Conservation (phyloP, 2,888 invertebrate genomes). For the Folsomia candida region DNA sequence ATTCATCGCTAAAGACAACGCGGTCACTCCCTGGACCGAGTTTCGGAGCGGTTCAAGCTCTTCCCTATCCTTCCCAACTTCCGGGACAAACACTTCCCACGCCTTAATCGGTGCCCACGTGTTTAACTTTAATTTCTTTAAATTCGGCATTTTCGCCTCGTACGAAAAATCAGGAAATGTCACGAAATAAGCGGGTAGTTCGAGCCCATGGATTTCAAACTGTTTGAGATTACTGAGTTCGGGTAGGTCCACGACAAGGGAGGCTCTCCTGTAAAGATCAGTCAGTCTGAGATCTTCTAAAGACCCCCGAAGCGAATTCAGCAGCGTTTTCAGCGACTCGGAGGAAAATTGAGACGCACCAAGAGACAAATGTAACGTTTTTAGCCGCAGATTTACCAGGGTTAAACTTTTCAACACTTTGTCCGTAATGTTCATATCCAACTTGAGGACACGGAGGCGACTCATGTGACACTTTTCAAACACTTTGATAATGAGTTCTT, state of each 20-base stretch:
- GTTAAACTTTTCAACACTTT: constrained; percentile 23
- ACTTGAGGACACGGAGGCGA: constrained; percentile 27
- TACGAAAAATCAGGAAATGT: constrained; percentile 35
- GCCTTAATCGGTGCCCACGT: constrained; percentile 33
- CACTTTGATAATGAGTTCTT: constrained; percentile 29
- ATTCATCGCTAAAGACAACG: constrained; percentile 37
- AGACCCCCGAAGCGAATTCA: constrained; percentile 21
- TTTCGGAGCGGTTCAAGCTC: not conserved
- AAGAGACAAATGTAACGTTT: constrained; percentile 32
- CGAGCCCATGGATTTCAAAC: constrained; percentile 39
- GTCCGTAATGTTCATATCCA: constrained; percentile 37
- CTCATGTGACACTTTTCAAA: constrained; percentile 21
- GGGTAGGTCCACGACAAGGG: constrained; percentile 33
- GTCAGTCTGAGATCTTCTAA: constrained; percentile 34
- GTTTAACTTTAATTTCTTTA: constrained; percentile 28
- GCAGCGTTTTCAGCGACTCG: constrained; percentile 16
- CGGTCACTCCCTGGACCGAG: constrained; percentile 17
- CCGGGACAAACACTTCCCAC: constrained; percentile 36
- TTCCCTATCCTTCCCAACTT: not conserved
- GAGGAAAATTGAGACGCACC: constrained; percentile 37
- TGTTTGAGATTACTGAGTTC: constrained; percentile 18
- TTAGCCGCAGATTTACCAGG: constrained; percentile 20
- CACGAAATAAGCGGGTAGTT: constrained; percentile 39
- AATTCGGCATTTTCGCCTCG: constrained; percentile 28
- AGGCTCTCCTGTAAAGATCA: constrained; percentile 35